These are phyloP conservation scores for Frankliniella intonsa DNA, from an alignment of 2,888 invertebrate genomes.

Conservation along the genomic window DNA sequence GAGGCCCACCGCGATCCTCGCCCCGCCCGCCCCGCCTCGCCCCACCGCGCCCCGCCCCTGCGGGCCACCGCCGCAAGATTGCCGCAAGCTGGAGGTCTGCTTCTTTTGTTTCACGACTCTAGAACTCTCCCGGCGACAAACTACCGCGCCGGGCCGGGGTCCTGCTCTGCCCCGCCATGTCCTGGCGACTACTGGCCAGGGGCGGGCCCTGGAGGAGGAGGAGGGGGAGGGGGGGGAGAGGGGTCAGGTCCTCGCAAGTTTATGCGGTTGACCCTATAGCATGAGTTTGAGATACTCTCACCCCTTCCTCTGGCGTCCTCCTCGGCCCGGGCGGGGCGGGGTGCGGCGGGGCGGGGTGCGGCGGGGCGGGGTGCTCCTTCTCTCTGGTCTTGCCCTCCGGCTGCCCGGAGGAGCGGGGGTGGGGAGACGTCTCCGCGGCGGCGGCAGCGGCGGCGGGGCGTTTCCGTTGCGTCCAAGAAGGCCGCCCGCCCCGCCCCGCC, in stretches of 20 bases:
- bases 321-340: too few relatives aligned
- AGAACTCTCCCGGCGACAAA: conserved; percentile 2
- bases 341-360: too few relatives aligned
- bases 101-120: conserved; percentile 5
- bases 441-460: background rate
- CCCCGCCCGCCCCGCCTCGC: background rate
- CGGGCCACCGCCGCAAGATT: background rate
- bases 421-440: background rate
- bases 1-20: background rate
- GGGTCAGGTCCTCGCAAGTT: background rate
- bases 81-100: background rate
- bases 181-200: too few relatives aligned
- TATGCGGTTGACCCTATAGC: conserved; percentile 24
- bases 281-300: conserved; percentile 2
- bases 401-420: background rate
- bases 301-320: background rate
- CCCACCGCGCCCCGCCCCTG: background rate
- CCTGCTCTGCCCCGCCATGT: background rate
- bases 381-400: background rate
- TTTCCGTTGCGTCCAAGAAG: conserved; percentile 11
- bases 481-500: background rate
- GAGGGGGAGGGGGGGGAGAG: too few relatives aligned
- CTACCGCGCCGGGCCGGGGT: conserved; percentile 1
- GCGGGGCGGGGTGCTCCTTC: background rate
- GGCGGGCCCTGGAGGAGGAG: too few relatives aligned